These are phyloP conservation scores for Halcyon senegalensis DNA, from an alignment of 2,113 vertebrate species.

Conservation along the genomic window DNA sequence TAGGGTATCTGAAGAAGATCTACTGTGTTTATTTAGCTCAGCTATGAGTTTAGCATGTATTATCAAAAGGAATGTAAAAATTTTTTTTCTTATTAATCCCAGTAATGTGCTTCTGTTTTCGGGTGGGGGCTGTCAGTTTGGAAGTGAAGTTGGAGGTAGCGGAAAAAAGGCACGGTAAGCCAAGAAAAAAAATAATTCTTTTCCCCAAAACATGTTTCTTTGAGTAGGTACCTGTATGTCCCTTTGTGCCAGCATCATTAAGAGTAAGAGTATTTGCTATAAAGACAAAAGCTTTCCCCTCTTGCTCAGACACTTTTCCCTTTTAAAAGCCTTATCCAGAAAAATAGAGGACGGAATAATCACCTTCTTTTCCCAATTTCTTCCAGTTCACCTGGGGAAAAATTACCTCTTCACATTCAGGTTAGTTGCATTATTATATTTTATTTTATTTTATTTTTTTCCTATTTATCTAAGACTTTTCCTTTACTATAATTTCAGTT, in stretches of 20 bases:
- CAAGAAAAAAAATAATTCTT: not conserved
- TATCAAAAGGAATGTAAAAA: not conserved
- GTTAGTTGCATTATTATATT: not conserved
- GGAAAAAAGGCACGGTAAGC: fast-evolving
- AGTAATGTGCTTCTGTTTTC: not conserved
- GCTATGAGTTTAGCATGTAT: not conserved
- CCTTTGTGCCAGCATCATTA: not conserved
- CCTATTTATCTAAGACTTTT: not conserved
- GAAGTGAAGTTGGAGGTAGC: fast-evolving
- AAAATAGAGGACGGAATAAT: not conserved
- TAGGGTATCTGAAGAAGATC: not conserved
- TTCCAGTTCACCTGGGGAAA: not conserved
- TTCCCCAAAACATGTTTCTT: not conserved
- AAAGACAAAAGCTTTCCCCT: not conserved
- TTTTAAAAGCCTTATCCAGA: not conserved
- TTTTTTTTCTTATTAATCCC: not conserved
- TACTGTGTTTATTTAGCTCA: not conserved
- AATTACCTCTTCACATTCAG: not conserved
- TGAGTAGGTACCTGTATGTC: not conserved
- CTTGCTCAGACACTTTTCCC: not conserved
- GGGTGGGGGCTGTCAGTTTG: not conserved
- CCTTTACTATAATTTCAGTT: not conserved
- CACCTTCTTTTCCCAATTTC: not conserved
- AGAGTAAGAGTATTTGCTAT: not conserved
- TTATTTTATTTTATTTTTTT: not conserved